Conservation (phyloP, 2,113 vertebrate species). For the Laticauda colubrina region DNA sequence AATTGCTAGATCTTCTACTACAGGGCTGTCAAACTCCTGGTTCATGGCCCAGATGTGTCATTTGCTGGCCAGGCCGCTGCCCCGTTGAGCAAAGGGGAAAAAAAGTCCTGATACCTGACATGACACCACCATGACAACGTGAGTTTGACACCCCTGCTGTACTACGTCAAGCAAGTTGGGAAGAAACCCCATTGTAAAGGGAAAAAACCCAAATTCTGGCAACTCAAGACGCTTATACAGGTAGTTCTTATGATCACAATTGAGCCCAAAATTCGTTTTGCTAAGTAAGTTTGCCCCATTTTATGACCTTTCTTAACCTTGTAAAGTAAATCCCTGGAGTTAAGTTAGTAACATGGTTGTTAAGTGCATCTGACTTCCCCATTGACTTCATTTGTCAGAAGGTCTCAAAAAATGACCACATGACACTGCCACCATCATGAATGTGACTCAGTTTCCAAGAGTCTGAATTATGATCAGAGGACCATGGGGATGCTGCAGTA, state of each 20-base stretch:
- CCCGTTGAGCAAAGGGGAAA: too few species aligned
- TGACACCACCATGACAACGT: fast-evolving
- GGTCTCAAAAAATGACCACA: too few species aligned
- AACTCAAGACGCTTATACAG: not conserved
- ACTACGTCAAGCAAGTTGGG: not conserved
- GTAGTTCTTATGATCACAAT: not conserved
- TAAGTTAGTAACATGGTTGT: not conserved
- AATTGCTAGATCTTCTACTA: not conserved
- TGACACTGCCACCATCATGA: not conserved
- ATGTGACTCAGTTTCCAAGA: not conserved
- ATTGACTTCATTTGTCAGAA: not conserved
- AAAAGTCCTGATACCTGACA: too few species aligned
- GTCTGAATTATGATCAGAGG: not conserved
- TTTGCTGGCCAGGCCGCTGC: too few species aligned
- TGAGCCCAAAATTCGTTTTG: not conserved
- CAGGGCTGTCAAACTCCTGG: too few species aligned
- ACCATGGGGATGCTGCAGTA: not conserved
- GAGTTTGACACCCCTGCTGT: too few species aligned
- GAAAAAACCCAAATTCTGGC: not conserved
- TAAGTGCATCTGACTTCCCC: not conserved
- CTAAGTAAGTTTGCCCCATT: not conserved
- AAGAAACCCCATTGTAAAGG: not conserved
- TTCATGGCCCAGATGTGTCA: too few species aligned
- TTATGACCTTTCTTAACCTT: not conserved
- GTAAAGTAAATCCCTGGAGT: not conserved